phyloP scores from a whole-genome alignment of 1,140 invertebrate genomes.

The Drosophila nikananu region DNA sequence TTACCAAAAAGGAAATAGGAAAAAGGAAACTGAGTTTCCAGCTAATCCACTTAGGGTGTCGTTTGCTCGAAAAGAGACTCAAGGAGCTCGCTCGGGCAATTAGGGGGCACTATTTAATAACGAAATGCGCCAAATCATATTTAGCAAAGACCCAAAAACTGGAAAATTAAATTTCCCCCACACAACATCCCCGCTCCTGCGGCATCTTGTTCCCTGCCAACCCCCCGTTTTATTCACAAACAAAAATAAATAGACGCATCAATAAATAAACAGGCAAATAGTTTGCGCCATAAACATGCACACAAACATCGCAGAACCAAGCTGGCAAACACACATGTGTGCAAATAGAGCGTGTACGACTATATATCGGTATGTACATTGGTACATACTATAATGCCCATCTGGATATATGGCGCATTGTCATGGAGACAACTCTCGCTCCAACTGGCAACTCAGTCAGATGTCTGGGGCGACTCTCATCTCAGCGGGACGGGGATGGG shows the following conservation, averaged over 20 bases:
- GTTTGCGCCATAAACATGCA: constrained; percentile 71
- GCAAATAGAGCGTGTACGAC: constrained; percentile 16
- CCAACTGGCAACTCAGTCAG: constrained; percentile 52
- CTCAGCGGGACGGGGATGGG: background rate
- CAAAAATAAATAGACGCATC: constrained; percentile 65
- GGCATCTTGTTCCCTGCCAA: constrained; percentile 8
- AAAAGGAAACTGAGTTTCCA: constrained; percentile 10
- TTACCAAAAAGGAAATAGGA: background rate
- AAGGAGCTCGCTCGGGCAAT: constrained; percentile 13
- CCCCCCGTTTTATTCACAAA: constrained; percentile 15
- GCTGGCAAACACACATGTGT: constrained; percentile 25
- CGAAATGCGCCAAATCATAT: constrained; percentile 39
- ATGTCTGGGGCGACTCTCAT: constrained; percentile 36
- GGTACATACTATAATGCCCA: constrained; percentile 24
- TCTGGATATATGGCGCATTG: constrained; percentile 23
- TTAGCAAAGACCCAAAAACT: constrained; percentile 38
- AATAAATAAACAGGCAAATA: constrained; percentile 74
- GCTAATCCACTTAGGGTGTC: constrained; percentile 43
- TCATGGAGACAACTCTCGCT: constrained; percentile 52
- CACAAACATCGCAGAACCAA: constrained; percentile 36
- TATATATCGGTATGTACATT: constrained; percentile 32
- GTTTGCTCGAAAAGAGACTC: constrained; percentile 14
- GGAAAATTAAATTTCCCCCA: constrained; percentile 31
- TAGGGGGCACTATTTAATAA: constrained; percentile 29
- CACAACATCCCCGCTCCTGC: background rate